These are phyloP conservation scores for Nycteola revayana DNA, from an alignment of 2,888 invertebrate species.

Conservation along the genomic window DNA sequence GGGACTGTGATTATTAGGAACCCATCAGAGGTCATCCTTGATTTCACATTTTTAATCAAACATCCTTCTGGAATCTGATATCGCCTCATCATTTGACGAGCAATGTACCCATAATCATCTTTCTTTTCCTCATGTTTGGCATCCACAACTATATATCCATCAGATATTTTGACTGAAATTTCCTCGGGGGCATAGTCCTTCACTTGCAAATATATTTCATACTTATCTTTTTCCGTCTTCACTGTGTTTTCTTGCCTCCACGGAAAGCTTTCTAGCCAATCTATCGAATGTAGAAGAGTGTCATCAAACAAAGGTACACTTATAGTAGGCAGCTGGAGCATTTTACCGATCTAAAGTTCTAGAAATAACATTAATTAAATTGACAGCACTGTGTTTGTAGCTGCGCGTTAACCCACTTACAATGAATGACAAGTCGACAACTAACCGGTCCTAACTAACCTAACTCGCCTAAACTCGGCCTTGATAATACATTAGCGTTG, in stretches of 20 bases:
- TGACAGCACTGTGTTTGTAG: slow-evolving; percentile 16
- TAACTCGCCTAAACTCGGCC: not conserved
- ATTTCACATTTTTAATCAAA: slow-evolving; percentile 45
- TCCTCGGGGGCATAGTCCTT: slow-evolving; percentile 58
- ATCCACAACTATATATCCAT: slow-evolving; percentile 53
- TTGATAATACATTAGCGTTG: slow-evolving; percentile 13
- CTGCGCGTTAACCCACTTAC: slow-evolving; percentile 7
- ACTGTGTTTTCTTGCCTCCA: slow-evolving; percentile 54
- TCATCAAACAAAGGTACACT: slow-evolving; percentile 54
- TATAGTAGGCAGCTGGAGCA: slow-evolving; percentile 26
- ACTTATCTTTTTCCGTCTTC: slow-evolving; percentile 45
- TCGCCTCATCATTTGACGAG: slow-evolving; percentile 54
- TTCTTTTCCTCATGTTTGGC: slow-evolving; percentile 61
- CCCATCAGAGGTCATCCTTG: slow-evolving; percentile 53
- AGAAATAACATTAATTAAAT: slow-evolving; percentile 27
- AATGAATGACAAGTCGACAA: slow-evolving; percentile 7
- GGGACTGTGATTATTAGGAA: slow-evolving; percentile 49
- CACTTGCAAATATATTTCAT: slow-evolving; percentile 51
- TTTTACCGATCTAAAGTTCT: slow-evolving; percentile 18
- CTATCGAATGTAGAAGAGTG: slow-evolving; percentile 56
- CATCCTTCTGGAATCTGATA: slow-evolving; percentile 55
- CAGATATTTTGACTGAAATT: slow-evolving; percentile 46
- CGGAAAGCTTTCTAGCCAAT: slow-evolving; percentile 64
- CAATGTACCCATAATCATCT: slow-evolving; percentile 55
- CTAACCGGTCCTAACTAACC: no score